Conservation (phyloP, 2,113 vertebrate species). For the Pitta sordida region DNA sequence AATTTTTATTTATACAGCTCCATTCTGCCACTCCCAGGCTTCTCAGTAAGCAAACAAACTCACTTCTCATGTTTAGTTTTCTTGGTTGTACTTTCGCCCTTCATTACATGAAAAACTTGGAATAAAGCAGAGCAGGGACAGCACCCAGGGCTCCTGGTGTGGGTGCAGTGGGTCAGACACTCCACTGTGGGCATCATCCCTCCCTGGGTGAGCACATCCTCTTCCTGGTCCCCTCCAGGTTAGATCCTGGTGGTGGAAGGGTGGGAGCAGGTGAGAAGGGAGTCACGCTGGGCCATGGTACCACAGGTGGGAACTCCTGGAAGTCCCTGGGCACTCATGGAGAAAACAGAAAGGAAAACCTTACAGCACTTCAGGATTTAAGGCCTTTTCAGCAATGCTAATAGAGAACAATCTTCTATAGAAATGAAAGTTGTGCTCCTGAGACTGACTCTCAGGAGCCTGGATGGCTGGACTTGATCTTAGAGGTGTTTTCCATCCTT, state of each 20-base stretch:
- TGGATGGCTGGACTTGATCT: neutral
- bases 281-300: fast-evolving
- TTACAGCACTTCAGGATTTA: neutral
- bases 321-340: neutral
- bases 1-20: neutral
- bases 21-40: neutral
- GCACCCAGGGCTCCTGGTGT: neutral
- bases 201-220: neutral
- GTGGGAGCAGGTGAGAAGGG: neutral
- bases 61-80: neutral
- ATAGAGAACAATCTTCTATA: neutral
- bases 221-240: neutral
- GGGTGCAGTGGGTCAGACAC: neutral
- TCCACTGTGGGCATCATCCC: neutral
- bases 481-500: neutral
- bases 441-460: neutral
- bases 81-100: neutral
- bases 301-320: fast-evolving
- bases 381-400: neutral
- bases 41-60: conserved; percentile 16
- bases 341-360: neutral
- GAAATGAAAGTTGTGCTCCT: neutral
- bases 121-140: neutral
- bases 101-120: neutral
- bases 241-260: neutral